Conservation (phyloP, 2,113 vertebrate species). For the Heloderma charlesbogerti region DNA sequence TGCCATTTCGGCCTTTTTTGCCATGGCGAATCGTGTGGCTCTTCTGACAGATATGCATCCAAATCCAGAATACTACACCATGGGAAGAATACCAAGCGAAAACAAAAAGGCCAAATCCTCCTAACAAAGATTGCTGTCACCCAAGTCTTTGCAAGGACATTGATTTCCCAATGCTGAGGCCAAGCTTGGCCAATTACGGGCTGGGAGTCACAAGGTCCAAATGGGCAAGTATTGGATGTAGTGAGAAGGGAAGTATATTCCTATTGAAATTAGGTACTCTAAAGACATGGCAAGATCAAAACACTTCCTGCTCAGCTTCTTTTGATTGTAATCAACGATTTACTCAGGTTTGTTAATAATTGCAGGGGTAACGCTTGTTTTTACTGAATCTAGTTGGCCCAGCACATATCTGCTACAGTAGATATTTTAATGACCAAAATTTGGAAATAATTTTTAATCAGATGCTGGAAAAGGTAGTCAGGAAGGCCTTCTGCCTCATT, state of each 20-base stretch:
- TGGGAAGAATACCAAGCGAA: slow-evolving; percentile 78
- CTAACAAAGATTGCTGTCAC: accelerated
- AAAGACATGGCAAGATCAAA: accelerated
- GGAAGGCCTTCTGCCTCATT: neutral
- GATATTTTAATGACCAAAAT: neutral
- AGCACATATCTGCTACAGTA: neutral
- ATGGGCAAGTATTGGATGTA: accelerated
- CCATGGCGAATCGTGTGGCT: slow-evolving; percentile 85
- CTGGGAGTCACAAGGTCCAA: neutral
- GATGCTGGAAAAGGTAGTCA: neutral
- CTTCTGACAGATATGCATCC: slow-evolving; percentile 82
- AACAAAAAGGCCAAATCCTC: neutral
- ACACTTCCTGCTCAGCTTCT: neutral
- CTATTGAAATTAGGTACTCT: neutral
- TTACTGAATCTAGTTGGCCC: neutral
- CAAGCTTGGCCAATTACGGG: neutral
- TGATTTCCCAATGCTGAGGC: too few relatives aligned
- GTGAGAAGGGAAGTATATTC: accelerated
- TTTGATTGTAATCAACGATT: neutral
- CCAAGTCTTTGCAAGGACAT: neutral
- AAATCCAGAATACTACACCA: slow-evolving; percentile 84
- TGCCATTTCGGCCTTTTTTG: slow-evolving; percentile 85
- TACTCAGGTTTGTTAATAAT: accelerated
- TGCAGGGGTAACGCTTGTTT: neutral
- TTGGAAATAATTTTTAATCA: neutral